A percentile compares a stretch with the other conserved stretches of the same genome.
Conservation (phyloP, 2,797 vertebrate species). For the Ispidina lecontei region DNA sequence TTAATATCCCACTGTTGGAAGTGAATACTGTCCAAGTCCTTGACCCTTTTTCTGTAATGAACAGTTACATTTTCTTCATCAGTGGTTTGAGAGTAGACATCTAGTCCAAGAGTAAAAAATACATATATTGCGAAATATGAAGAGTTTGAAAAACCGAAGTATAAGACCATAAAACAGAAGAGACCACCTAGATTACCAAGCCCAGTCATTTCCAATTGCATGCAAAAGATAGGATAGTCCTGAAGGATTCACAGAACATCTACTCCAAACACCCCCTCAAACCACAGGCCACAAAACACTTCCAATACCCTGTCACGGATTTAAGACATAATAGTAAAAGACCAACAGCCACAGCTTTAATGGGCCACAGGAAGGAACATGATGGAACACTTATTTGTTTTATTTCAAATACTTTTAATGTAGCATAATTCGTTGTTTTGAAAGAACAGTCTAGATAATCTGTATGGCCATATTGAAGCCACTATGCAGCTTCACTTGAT, state of each 20-base stretch:
- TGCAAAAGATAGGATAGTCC: constrained; percentile 5
- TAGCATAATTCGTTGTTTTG: constrained; percentile 53
- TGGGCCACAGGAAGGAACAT: constrained; percentile 52
- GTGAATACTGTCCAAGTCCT: constrained; percentile 39
- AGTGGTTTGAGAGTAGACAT: constrained; percentile 55
- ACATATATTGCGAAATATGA: constrained; percentile 13
- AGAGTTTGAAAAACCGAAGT: constrained; percentile 49
- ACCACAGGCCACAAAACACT: constrained; percentile 36
- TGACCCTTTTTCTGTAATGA: constrained; percentile 55
- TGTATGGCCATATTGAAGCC: constrained; percentile 22
- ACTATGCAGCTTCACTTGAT: constrained; percentile 13
- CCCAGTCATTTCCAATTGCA: background rate
- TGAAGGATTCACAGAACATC: constrained; percentile 25
- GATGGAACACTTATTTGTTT: constrained; percentile 64
- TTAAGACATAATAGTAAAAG: constrained; percentile 22
- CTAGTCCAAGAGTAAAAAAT: constrained; percentile 45
- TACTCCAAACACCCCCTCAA: constrained; percentile 54
- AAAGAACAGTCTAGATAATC: constrained; percentile 52
- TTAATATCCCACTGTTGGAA: constrained; percentile 54
- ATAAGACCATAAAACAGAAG: background rate
- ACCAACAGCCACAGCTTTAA: constrained; percentile 2
- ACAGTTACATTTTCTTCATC: constrained; percentile 67
- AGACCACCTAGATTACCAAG: constrained; percentile 45
- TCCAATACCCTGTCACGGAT: constrained; percentile 20
- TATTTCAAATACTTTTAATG: constrained; percentile 62